Evolutionary conservation across 2,113 vertebrate species (phyloP).

Genomic region (Xyrauchen texanus): DNA sequence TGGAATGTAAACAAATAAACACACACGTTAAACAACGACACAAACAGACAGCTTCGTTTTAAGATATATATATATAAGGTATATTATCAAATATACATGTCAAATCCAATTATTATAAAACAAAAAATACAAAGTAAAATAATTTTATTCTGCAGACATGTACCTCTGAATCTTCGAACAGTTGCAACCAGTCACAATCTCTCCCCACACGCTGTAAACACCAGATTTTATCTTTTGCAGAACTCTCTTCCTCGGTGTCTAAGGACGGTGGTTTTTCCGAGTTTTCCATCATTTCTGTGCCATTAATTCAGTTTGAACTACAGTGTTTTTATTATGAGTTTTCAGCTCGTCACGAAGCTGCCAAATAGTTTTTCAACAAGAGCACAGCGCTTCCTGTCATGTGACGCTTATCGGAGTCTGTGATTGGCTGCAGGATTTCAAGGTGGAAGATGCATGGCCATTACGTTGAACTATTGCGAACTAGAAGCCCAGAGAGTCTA

Average conservation of each 20-base stretch:
- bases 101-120: too few relatives aligned
- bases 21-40: too few relatives aligned
- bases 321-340: background rate
- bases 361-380: background rate
- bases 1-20: too few relatives aligned
- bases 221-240: constrained; percentile 63
- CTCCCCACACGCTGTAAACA: constrained; percentile 83
- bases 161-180: constrained; percentile 83
- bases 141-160: background rate
- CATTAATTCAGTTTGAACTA: background rate
- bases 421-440: background rate
- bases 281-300: constrained; percentile 41
- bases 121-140: too few relatives aligned
- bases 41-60: too few relatives aligned
- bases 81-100: too few relatives aligned
- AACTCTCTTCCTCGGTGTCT: constrained; percentile 55
- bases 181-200: constrained; percentile 79
- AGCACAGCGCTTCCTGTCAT: background rate
- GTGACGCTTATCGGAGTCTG: background rate
- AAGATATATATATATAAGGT: too few relatives aligned
- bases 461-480: too few relatives aligned
- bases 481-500: too few relatives aligned
- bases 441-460: background rate
- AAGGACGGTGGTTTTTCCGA: constrained; percentile 3
- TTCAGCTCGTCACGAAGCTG: background rate